Evolutionary conservation across 2,113 vertebrate species (phyloP).

Genomic region (Podarcis raffonei): DNA sequence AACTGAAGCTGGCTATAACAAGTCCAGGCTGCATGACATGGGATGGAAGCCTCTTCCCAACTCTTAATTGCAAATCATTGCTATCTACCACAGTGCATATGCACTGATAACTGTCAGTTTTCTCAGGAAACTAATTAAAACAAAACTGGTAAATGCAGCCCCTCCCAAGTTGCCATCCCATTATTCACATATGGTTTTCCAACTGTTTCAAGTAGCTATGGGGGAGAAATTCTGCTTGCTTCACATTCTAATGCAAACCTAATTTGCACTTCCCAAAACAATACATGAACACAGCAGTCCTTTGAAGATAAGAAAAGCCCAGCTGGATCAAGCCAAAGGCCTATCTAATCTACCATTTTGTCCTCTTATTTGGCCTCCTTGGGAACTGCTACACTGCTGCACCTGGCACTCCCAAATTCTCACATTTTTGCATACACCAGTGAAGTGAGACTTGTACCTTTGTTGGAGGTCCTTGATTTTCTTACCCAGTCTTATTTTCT

Average conservation of each 20-base stretch:
- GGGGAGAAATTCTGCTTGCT: too few relatives aligned
- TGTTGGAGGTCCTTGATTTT: neutral
- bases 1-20: neutral
- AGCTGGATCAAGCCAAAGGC: neutral
- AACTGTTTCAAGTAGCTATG: neutral
- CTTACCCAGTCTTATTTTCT: neutral
- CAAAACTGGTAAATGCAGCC: neutral
- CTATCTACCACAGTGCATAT: neutral
- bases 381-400: neutral
- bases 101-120: neutral
- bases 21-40: neutral
- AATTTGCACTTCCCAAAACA: too few relatives aligned
- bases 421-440: neutral
- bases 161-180: neutral
- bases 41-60: neutral
- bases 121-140: conserved; percentile 3
- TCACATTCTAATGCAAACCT: too few relatives aligned
- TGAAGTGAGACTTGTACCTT: neutral
- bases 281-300: too few relatives aligned
- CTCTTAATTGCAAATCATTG: neutral
- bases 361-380: neutral
- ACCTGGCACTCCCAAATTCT: neutral
- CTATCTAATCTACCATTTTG: too few relatives aligned
- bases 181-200: neutral
- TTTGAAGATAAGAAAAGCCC: neutral